Evolutionary conservation across 2,888 invertebrate genomes (phyloP).

Genomic region (Hemistola chrysoprasaria): DNA sequence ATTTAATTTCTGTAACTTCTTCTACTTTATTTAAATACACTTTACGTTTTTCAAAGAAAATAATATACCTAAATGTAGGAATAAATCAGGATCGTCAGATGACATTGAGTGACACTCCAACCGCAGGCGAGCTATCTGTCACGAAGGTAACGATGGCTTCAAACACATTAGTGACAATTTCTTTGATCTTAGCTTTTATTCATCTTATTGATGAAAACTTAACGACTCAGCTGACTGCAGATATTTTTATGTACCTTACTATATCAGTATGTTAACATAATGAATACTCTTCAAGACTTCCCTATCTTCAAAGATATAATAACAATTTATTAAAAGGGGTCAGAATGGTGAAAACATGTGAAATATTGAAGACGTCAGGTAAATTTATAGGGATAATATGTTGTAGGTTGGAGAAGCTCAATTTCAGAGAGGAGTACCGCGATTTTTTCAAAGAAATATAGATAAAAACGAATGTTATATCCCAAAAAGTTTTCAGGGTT

Average conservation of each 20-base stretch:
- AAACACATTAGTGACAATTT: conserved; percentile 43
- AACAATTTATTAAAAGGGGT: conserved; percentile 73
- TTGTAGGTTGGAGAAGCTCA: conserved; percentile 65
- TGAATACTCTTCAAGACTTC: conserved; percentile 36
- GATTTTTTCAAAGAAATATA: conserved; percentile 64
- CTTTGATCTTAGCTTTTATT: conserved; percentile 32
- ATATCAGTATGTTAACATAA: too few relatives aligned
- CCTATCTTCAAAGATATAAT: conserved; percentile 37
- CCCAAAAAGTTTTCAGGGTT: conserved; percentile 36
- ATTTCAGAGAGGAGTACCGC: conserved; percentile 66
- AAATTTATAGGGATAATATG: conserved; percentile 79
- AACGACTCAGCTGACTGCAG: neutral
- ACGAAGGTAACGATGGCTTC: conserved; percentile 40
- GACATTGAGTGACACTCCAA: conserved; percentile 49
- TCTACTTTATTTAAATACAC: too few relatives aligned
- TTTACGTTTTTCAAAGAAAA: too few relatives aligned
- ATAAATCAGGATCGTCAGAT: conserved; percentile 35
- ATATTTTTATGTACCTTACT: too few relatives aligned
- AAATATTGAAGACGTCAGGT: conserved; percentile 77
- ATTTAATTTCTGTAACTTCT: too few relatives aligned
- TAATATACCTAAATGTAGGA: conserved; percentile 29
- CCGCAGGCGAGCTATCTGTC: conserved; percentile 50
- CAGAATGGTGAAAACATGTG: conserved; percentile 72
- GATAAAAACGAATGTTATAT: conserved; percentile 42
- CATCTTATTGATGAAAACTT: conserved; percentile 39